Base-by-base conservation (phyloP, 2,888 invertebrate species). In the Raillietiella orientalis region DNA sequence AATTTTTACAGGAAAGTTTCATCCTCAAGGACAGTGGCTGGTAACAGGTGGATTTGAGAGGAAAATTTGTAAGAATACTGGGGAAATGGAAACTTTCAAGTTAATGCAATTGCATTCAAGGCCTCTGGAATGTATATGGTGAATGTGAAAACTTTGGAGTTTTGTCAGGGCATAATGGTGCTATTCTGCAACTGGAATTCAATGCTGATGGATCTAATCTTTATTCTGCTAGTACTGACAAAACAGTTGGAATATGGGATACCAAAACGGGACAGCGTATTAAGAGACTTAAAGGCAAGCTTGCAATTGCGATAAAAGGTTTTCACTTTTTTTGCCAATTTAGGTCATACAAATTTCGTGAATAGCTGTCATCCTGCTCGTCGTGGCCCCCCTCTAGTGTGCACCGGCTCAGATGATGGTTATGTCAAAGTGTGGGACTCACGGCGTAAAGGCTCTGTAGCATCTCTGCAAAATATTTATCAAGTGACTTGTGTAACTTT, bases 101-200 rank as follows among this genome's bases (percentile, higher is more conserved):
- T 14, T 19, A 8, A 28, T 5, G 23, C 16, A n/a, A n/a, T n/a
- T n/a, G n/a, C n/a, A 34, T 36, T 39, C 29, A 40, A 50, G 56
- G 46, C 46, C 50, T 96, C 33, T 96, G 96, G 96, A 75, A 70
- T 44, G 82, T 87, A 2, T 87, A 82, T 41, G 93, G 82, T 1
- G 87, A 96, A 43, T 96, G 96, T 48, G 87, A 93, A 40, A 99
- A 96, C 45, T 64, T 87, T 34, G 71, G 77, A 38, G 65, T 71
- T 12, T 62, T 99, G 27, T 61, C 63, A 11, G 90, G 90, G 0
- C 96, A 99, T 48, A 72, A 71, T 0, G 96, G 93, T 2, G 82
- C 90, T 2, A 56, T 96, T 2, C 66, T 84, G 64, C 87, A 99
- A 44, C 50, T 93, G 6, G 69, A 72, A 42, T 77, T 75, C 41